Evolutionary conservation across 1,140 invertebrate genomes (phyloP), one percentile per base, ranked within the genome.

Genomic region (Anoplophora glabripennis): DNA sequence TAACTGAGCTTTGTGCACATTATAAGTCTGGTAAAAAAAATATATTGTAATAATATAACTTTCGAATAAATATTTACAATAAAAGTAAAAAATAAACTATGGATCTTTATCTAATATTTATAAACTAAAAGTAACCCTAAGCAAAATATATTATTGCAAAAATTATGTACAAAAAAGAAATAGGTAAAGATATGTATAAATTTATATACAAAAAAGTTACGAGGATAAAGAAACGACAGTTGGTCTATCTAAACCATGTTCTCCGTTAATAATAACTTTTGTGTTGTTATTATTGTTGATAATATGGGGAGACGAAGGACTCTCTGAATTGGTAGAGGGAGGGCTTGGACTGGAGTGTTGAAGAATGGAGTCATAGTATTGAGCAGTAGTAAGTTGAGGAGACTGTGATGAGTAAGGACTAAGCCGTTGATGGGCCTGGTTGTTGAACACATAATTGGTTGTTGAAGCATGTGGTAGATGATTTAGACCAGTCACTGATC

Each of bases 181-280:
- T 15, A 40, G 38, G 38, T 3, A 12, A 40, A n/a, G 38, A 40
- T 40, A 40, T 40, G 14, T 40, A 12, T 40, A 40, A n/a, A 40
- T 12, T 12, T 15, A 40, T 8, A 40, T 15, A 11, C 11, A 46
- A 37, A 42, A 35, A 48, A 18, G 21, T 44, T 61, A 61, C 11
- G 70, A 69, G 7, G 72, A 73, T 45, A 77, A 21, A 11, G 76
- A 75, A 4, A 77, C 76, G 5, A 77, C 75, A 9, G 74, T 73
- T 0, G 72, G 72, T 57, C 76, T 67, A 14, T 77, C 76, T 36
- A 12, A 17, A 36, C 63, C 66, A 17, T 66, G 57, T 8, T 72
- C 69, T 10, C 64, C 66, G 35, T 66, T 72, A 10, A 72, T 64
- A 14, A 75, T 72, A 17, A 70, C 65, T 65, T 75, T 74, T n/a